Evolutionary conservation across 2,113 vertebrate species (phyloP), one percentile per base, ranked within the genome.

Genomic region (Eleginops maclovinus): DNA sequence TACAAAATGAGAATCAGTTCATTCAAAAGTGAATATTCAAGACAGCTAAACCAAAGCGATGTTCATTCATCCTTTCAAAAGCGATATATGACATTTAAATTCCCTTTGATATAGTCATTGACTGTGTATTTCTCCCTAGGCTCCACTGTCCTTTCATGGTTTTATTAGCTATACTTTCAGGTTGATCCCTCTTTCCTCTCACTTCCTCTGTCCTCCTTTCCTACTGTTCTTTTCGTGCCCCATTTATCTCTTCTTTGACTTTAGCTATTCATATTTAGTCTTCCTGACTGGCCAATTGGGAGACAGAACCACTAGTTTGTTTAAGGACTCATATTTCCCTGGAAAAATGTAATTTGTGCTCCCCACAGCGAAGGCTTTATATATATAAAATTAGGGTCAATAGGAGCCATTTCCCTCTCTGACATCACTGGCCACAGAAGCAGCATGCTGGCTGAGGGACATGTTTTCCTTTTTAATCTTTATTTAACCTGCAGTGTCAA

Each of bases 311-410:
- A 79, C 65, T 26, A 55, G 62, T 77, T 51, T 31, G 40, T 60
- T 77, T 2, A 24, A 71, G 80, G 68, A 72, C 81, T 92, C 81
- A 47, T 73, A 71, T 89, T 90, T 90, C 89, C 69, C 64, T 76
- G 91, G 80, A 91, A 85, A 91, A 89, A 74, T 82, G 73, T 41
- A 89, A 90, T 91, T 85, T 88, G 84, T 72, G 74, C 69, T 72
- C 59, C 41, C 62, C 83, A 84, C 87, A 89, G 74, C 13, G 54
- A 44, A 81, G 76, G 67, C 73, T 85, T 82, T 82, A 70, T 74
- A 66, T 75, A 77, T 83, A 78, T 82, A 50, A 79, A 85, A 83
- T 78, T 26, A 49, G 74, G 71, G 51, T 63, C 40, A 21, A 24
- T 68, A 50, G 79, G 79, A 87, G 50, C 28, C 59, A 21, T 73